A percentile compares a stretch with the other conserved stretches of the same genome.
Conservation (phyloP, 2,888 invertebrate species). For the Lapara coniferarum region DNA sequence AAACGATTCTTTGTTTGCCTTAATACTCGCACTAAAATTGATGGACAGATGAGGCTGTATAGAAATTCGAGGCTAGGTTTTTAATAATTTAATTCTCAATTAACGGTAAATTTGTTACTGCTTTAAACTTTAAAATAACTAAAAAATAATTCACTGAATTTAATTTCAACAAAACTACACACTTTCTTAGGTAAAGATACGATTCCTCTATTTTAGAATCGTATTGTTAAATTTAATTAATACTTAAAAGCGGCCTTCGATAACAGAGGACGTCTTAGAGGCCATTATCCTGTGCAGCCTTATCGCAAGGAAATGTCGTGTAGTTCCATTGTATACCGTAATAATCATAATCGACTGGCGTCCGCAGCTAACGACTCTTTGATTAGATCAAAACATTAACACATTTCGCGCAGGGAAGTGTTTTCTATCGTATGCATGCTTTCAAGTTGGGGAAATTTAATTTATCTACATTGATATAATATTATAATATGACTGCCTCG, state of each 20-base stretch:
- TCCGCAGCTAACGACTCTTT: slow-evolving; percentile 68
- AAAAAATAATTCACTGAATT: too few relatives aligned
- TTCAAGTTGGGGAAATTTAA: neutral
- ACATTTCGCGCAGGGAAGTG: slow-evolving; percentile 46
- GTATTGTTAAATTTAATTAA: slow-evolving; percentile 7
- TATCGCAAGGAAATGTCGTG: slow-evolving; percentile 65
- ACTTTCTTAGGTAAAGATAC: too few relatives aligned
- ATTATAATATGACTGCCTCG: too few relatives aligned
- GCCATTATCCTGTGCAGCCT: slow-evolving; percentile 31
- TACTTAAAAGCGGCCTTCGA: neutral
- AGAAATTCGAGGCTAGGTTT: too few relatives aligned
- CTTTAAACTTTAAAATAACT: too few relatives aligned
- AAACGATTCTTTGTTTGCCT: too few relatives aligned
- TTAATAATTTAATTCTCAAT: too few relatives aligned
- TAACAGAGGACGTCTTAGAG: slow-evolving; percentile 2
- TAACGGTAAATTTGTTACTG: too few relatives aligned
- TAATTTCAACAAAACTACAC: too few relatives aligned
- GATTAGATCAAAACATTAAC: slow-evolving; percentile 68
- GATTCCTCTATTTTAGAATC: too few relatives aligned
- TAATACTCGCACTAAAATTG: too few relatives aligned
- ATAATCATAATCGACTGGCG: slow-evolving; percentile 68
- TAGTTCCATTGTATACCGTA: slow-evolving; percentile 55
- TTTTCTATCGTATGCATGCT: slow-evolving; percentile 5
- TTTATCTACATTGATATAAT: neutral
- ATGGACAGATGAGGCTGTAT: too few relatives aligned